Evolutionary conservation across 1,140 invertebrate genomes (phyloP), one percentile per base, ranked within the genome.

Genomic region (Trinorchestia longiramus): DNA sequence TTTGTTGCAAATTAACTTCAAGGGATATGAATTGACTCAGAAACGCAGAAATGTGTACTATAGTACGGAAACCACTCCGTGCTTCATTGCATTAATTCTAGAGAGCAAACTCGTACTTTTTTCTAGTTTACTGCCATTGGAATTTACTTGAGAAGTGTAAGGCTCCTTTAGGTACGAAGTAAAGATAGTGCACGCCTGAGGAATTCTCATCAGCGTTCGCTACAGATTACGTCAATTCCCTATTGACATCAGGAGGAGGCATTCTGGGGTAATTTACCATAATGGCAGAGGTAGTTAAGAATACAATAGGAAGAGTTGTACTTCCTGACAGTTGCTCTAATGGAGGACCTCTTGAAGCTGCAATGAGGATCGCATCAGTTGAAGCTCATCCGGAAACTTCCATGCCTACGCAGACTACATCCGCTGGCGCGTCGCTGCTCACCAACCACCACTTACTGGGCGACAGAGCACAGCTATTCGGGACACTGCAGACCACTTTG

Each of bases 371-470:
- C 88, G 43, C 88, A 91, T 91, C 19, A 91, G 88, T 91, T 44
- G 41, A 28, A 42, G 28, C 88, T 43, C 41, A 43, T 91, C 88
- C 88, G 88, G 88, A 91, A 91, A 40, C 88, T 91, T 91, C 88
- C 88, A 91, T 91, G 88, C 88, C 88, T 77, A 77, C 62, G 62
- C 62, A 28, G 62, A 77, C 62, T 11, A 91, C 43, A 91, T 91
- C 88, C 88, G 88, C 88, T 44, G 62, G 88, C 88, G 88, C 88
- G 28, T 23, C 11, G 88, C 36, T 15, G 0, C 41, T 4, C 88
- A 43, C 8, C 88, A 91, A 36, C 19, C 62, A 28, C 62, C 62
- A 77, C 62, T 77, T 77, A 77, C 28, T 3, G 62, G 15, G 62
- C 62, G 47, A 53, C 47, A 53, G 47, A 6, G 62, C 62, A 77